phyloP scores from a whole-genome alignment of 2,797 vertebrate genomes.

The Eupleurogrammus muticus region DNA sequence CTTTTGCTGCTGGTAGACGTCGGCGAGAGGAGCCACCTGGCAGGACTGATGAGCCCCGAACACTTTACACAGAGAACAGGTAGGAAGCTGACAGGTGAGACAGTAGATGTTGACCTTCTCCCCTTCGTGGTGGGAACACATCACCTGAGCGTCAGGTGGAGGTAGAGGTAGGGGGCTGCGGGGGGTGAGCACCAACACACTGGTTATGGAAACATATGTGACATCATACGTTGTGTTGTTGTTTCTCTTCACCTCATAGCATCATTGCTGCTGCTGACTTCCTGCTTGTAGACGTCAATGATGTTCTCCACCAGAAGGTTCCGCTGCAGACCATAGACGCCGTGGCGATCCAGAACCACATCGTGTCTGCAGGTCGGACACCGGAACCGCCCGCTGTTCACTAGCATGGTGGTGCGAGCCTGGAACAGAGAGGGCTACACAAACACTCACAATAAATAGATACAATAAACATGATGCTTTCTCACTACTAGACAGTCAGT shows the following conservation, averaged over 20 bases:
- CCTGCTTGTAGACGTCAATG: slow-evolving; percentile 87
- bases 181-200: not conserved
- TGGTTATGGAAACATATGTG: not conserved
- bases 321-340: slow-evolving; percentile 85
- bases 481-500: too few species aligned
- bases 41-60: slow-evolving; percentile 85
- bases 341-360: slow-evolving; percentile 87
- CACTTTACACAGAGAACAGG: slow-evolving; percentile 89
- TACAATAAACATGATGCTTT: too few species aligned
- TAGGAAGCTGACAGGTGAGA: slow-evolving; percentile 81
- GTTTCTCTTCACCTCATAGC: slow-evolving; percentile 53
- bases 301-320: slow-evolving; percentile 89
- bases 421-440: slow-evolving; percentile 83
- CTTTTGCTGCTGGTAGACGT: slow-evolving; percentile 84
- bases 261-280: slow-evolving; percentile 58
- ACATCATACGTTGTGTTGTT: not conserved
- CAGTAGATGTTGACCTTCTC: slow-evolving; percentile 89
- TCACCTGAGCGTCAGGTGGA: slow-evolving; percentile 60
- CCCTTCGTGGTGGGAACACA: slow-evolving; percentile 82
- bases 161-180: slow-evolving; percentile 58
- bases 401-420: slow-evolving; percentile 80
- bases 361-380: slow-evolving; percentile 86
- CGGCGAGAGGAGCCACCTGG: slow-evolving; percentile 80
- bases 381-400: slow-evolving; percentile 85
- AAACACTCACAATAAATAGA: not conserved